Conservation (phyloP, 2,797 vertebrate genomes). For the Capromys pilorides region DNA sequence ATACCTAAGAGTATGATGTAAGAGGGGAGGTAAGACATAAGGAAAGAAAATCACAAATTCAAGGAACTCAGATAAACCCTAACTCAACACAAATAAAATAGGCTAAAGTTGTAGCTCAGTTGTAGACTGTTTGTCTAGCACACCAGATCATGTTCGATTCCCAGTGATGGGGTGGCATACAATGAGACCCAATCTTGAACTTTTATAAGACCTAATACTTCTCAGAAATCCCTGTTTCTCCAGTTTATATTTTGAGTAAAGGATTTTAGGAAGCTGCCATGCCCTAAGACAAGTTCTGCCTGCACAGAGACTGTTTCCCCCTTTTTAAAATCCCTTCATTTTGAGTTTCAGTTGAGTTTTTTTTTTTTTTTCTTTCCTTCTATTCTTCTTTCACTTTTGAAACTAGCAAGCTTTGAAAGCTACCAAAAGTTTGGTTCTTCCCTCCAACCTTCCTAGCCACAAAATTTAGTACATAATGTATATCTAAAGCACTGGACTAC, state of each 20-base stretch:
- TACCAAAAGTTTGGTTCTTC: not conserved
- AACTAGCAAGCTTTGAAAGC: not conserved
- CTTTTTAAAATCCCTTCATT: not conserved
- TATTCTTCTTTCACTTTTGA: not conserved
- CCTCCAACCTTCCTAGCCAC: too few relatives aligned
- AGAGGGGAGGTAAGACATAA: not conserved
- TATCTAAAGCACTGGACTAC: not conserved
- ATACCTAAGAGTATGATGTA: not conserved
- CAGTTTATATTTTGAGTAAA: not conserved
- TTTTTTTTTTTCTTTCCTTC: not conserved
- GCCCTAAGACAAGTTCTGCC: not conserved
- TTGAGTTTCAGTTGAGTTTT: not conserved
- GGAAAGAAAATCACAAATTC: not conserved
- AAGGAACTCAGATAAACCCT: not conserved
- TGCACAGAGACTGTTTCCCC: not conserved
- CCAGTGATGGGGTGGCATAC: not conserved
- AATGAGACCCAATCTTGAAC: not conserved
- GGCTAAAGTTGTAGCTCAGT: not conserved
- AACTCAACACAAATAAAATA: not conserved
- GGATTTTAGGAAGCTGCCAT: not conserved
- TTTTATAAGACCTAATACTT: not conserved
- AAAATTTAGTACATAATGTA: rapidly evolving
- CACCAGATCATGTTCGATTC: not conserved
- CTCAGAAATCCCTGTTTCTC: not conserved
- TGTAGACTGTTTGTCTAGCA: not conserved